Percentiles rank a stretch among this genome's conserved stretches.
Conservation (phyloP, 2,888 invertebrate species). For the Pachliopta kotzebuea region DNA sequence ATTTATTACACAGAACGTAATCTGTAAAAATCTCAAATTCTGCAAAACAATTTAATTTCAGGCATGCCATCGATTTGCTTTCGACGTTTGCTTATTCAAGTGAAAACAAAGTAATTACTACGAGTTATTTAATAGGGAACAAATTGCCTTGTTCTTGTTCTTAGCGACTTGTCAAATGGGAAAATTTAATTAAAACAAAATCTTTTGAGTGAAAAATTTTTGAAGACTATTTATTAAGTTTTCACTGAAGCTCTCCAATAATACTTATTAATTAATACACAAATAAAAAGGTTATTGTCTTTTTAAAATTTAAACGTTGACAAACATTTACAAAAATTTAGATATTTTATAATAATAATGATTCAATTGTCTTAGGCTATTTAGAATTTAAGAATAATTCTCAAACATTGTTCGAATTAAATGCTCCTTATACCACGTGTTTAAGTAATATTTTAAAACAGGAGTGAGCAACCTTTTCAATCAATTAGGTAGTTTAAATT, state of each 20-base stretch:
- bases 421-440: no score
- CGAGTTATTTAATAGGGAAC: slow-evolving; percentile 70
- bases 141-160: slow-evolving; percentile 74
- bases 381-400: no score
- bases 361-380: no score
- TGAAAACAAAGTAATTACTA: slow-evolving; percentile 77
- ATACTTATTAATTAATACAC: no score
- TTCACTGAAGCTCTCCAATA: neutral
- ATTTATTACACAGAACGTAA: neutral
- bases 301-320: no score
- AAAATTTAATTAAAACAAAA: slow-evolving; percentile 70
- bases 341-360: no score
- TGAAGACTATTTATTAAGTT: neutral
- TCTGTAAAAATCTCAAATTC: neutral
- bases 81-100: slow-evolving; percentile 49
- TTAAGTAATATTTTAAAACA: no score
- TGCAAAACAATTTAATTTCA: slow-evolving; percentile 61
- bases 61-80: slow-evolving; percentile 53
- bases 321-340: no score
- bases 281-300: no score
- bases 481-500: no score
- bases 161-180: slow-evolving; percentile 69
- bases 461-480: no score
- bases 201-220: slow-evolving; percentile 28
- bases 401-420: no score